Evolutionary conservation across 1,140 invertebrate species (phyloP).

Genomic region (Pseudomyrmex gracilis): DNA sequence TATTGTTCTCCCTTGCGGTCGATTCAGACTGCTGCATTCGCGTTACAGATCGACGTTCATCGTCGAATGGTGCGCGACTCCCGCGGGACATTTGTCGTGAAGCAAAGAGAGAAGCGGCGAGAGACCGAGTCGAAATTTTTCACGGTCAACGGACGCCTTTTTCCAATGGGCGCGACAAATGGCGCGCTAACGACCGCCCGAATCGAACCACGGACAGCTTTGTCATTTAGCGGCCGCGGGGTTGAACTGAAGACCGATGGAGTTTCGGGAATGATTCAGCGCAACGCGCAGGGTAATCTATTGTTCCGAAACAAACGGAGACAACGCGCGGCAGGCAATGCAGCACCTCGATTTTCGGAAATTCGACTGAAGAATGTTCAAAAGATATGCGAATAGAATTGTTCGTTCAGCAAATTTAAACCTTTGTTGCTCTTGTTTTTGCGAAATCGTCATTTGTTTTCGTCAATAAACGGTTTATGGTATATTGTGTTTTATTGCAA

Average conservation of each 20-base stretch:
- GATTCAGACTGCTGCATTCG: conserved; percentile 21
- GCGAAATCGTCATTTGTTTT: background rate
- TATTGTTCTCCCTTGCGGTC: conserved; percentile 27
- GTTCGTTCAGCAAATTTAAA: background rate
- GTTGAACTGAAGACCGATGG: background rate
- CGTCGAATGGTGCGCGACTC: conserved; percentile 30
- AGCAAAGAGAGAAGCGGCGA: conserved; percentile 7
- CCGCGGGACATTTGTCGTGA: background rate
- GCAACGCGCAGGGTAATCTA: conserved; percentile 49
- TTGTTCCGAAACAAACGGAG: conserved; percentile 62
- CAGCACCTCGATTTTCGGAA: background rate
- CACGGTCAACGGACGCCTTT: conserved; percentile 60
- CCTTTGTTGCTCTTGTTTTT: background rate
- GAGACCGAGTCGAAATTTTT: conserved; percentile 56
- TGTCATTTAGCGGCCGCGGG: conserved; percentile 54
- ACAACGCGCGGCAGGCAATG: conserved; percentile 39
- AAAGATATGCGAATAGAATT: background rate
- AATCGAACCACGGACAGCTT: conserved; percentile 45
- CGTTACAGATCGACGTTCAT: conserved; percentile 51
- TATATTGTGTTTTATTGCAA: background rate
- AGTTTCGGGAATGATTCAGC: background rate
- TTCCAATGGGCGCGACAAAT: conserved; percentile 47
- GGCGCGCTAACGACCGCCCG: conserved; percentile 52
- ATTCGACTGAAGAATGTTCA: background rate
- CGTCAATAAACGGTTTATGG: background rate